Base-by-base conservation (phyloP, 1,140 invertebrate species). In the Calephelis nemesis region DNA sequence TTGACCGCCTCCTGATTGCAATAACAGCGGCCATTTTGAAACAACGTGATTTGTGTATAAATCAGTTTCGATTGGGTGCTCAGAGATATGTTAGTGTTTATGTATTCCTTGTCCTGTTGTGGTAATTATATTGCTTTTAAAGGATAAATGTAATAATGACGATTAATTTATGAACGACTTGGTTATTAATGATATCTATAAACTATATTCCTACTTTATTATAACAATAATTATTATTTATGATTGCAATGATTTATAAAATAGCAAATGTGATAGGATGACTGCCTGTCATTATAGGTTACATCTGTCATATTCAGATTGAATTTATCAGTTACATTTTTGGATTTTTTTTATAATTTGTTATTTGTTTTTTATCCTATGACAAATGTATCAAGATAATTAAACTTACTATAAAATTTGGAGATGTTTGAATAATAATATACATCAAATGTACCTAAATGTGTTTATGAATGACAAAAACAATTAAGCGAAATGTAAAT, bases 51-150 rank as follows among this genome's bases (percentile, higher is more conserved):
- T 71, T 79, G 71, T 47, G 67, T 67, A 65, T 79, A 76, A 84
- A 81, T 82, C 77, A 81, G 81, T 82, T 67, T 76, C 74, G 78
- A 84, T 82, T 84, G 72, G 67, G 52, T 58, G 19, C 52, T 39
- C 52, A 10, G 69, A 72, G 70, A 71, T 74, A 82, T 83, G 83
- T 75, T 71, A 62, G 63, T 68, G 50, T 72, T 70, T 64, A 68
- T 79, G 39, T 68, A 69, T 71, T 77, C 71, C n/a, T 69, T 78
- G 62, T 73, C 69, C 39, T 78, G 72, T 68, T 67, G 76, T 47
- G 74, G 78, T 82, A 77, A 77, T 58, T 42, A 39, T 58, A 58
- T 30, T 39, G 13, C 19, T 67, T 67, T 67, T 67, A 39, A 52
- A 64, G 48, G 68, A 50, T 49, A 47, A 69, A 62, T 67, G 62